Percentiles rank a stretch among this genome's conserved stretches.
Evolutionary conservation across 1,140 invertebrate species (phyloP).

Genomic region (Aradophagus sp.): DNA sequence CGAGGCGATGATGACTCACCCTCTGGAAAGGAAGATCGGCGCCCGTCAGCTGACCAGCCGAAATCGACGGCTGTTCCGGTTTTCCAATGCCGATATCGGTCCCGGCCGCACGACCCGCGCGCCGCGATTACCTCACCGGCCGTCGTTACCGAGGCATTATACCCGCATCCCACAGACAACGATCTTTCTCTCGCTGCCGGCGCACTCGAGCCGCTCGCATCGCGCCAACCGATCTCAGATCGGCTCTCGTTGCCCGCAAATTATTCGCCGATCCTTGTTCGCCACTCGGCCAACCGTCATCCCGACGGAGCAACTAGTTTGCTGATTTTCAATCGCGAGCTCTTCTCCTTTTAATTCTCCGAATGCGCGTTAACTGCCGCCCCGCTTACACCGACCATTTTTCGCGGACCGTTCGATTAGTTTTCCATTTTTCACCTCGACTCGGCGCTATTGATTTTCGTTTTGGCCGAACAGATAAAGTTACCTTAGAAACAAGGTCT

Average conservation of each 20-base stretch:
- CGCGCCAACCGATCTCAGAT: too few relatives aligned
- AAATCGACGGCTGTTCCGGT: conserved; percentile 42
- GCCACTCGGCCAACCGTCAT: not conserved
- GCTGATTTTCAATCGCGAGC: too few relatives aligned
- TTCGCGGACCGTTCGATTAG: too few relatives aligned
- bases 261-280: conserved; percentile 17
- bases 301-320: too few relatives aligned
- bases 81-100: conserved; percentile 36
- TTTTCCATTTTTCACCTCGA: too few relatives aligned
- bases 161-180: conserved; percentile 50
- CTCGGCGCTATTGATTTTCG: too few relatives aligned
- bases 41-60: conserved; percentile 42
- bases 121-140: conserved; percentile 53
- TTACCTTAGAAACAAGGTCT: too few relatives aligned
- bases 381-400: too few relatives aligned
- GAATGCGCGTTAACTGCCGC: too few relatives aligned
- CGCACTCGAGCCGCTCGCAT: conserved; percentile 44
- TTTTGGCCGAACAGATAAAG: too few relatives aligned
- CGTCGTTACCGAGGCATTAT: conserved; percentile 50
- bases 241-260: conserved; percentile 40
- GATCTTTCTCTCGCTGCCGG: conserved; percentile 52
- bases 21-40: conserved; percentile 4
- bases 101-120: conserved; percentile 40
- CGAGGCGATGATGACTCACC: conserved; percentile 53
- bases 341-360: too few relatives aligned